Evolutionary conservation across 2,888 invertebrate species (phyloP).

Genomic region (Hemicrepidius hirtus): DNA sequence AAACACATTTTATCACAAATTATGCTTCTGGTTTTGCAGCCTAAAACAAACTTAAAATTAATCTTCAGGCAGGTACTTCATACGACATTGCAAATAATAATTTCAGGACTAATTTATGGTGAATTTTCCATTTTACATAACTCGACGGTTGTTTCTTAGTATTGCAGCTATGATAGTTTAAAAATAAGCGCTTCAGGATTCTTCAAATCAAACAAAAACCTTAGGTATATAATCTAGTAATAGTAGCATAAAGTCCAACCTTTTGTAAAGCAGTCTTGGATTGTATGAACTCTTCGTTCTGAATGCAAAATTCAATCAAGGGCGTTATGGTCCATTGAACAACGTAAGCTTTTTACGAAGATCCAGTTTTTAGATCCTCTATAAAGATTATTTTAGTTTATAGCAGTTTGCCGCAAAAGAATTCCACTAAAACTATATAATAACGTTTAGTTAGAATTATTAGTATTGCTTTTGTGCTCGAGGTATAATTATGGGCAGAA

Average conservation of each 20-base stretch:
- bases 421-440: slow-evolving; percentile 41
- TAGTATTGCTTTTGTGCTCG: slow-evolving; percentile 3
- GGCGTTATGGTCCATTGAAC: slow-evolving; percentile 55
- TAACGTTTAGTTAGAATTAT: slow-evolving; percentile 32
- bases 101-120: slow-evolving; percentile 3
- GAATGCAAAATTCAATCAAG: slow-evolving; percentile 57
- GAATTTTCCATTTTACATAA: slow-evolving; percentile 22
- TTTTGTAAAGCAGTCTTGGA: slow-evolving; percentile 26
- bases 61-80: slow-evolving; percentile 28
- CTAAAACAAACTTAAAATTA: slow-evolving; percentile 18
- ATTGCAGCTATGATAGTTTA: neutral
- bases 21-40: slow-evolving; percentile 20
- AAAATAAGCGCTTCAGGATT: neutral
- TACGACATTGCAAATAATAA: slow-evolving; percentile 16
- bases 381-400: slow-evolving; percentile 49
- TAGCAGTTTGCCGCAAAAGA: slow-evolving; percentile 39
- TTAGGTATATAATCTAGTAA: neutral
- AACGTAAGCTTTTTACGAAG: slow-evolving; percentile 48
- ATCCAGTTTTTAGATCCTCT: slow-evolving; percentile 50
- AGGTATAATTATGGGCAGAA: slow-evolving; percentile 28
- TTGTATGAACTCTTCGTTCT: slow-evolving; percentile 41
- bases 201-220: slow-evolving; percentile 7
- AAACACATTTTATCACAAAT: slow-evolving; percentile 28
- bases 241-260: slow-evolving; percentile 12
- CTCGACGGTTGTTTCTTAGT: neutral